These are phyloP conservation scores for Poecilia wingei DNA, from an alignment of 2,797 vertebrate genomes.

Conservation along the genomic window DNA sequence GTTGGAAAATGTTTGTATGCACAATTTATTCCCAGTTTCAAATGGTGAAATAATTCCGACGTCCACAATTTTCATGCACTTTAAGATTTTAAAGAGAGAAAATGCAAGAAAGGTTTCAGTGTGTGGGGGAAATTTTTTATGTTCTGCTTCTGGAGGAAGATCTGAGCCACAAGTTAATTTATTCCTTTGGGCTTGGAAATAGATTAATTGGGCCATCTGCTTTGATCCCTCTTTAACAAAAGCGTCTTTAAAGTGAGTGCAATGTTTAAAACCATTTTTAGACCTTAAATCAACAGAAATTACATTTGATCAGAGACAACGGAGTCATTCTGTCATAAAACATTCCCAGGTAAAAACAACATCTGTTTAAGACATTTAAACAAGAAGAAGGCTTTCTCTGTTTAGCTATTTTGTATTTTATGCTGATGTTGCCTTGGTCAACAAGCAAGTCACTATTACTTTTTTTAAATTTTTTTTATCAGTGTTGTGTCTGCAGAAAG, in stretches of 20 bases:
- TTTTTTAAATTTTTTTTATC: constrained; percentile 7
- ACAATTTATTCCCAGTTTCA: neutral
- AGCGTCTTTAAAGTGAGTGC: constrained; percentile 43
- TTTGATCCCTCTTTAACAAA: constrained; percentile 44
- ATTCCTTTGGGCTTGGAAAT: constrained; percentile 65
- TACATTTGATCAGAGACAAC: constrained; percentile 27
- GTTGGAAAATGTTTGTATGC: neutral
- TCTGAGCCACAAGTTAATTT: constrained; percentile 62
- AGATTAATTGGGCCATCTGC: constrained; percentile 72
- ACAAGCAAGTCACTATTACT: constrained; percentile 15
- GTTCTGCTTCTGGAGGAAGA: constrained; percentile 63
- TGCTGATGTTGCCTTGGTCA: neutral
- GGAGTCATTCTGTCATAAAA: constrained; percentile 18
- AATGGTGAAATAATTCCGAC: too few species aligned
- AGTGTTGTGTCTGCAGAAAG: constrained; percentile 35
- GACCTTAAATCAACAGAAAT: constrained; percentile 49
- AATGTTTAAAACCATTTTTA: constrained; percentile 64
- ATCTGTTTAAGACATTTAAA: constrained; percentile 6
- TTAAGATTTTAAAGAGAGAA: constrained; percentile 37
- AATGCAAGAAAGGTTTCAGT: constrained; percentile 34
- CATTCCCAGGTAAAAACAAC: neutral
- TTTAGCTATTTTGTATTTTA: neutral
- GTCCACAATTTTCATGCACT: constrained; percentile 28
- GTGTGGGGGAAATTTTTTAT: constrained; percentile 62
- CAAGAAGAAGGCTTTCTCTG: neutral